Percentiles rank a stretch among this genome's conserved stretches.
Conservation (phyloP, 2,113 vertebrate genomes). For the Blennius ocellaris region DNA sequence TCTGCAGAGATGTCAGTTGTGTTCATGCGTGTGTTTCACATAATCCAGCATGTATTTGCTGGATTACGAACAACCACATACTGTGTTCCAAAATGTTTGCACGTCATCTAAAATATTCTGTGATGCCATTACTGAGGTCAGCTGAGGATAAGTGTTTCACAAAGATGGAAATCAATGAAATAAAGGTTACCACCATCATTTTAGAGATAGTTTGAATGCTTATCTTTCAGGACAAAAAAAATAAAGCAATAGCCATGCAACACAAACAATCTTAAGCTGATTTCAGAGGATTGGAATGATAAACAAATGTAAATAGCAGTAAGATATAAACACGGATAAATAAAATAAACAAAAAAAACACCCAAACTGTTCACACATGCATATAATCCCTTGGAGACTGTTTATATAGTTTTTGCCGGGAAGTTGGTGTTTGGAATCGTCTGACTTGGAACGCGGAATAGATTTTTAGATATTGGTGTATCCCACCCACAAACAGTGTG, state of each 20-base stretch:
- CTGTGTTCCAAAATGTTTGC: neutral
- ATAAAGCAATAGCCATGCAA: slow-evolving; percentile 2
- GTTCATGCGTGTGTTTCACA: too few relatives aligned
- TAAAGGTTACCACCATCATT: neutral
- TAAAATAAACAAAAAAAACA: slow-evolving; percentile 9
- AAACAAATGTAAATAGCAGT: slow-evolving; percentile 54
- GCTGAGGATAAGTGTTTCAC: neutral
- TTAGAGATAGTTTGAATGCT: neutral
- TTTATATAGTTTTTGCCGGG: slow-evolving; percentile 11
- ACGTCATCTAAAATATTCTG: neutral
- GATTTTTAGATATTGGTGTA: slow-evolving; percentile 42
- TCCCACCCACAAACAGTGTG: slow-evolving; percentile 27
- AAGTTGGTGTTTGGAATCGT: slow-evolving; percentile 18
- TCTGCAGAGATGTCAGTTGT: too few relatives aligned
- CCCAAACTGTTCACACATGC: slow-evolving; percentile 19
- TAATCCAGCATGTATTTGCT: too few relatives aligned
- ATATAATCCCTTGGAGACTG: slow-evolving; percentile 21
- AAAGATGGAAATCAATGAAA: neutral
- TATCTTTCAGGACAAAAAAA: neutral
- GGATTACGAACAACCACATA: too few relatives aligned
- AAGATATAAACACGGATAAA: slow-evolving; percentile 21
- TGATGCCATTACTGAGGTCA: neutral
- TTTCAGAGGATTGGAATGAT: slow-evolving; percentile 13
- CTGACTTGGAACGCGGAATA: slow-evolving; percentile 16
- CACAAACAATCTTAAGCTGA: slow-evolving; percentile 7